These are phyloP conservation scores for Tiliacea aurago DNA, from an alignment of 2,888 invertebrate genomes.

Conservation along the genomic window DNA sequence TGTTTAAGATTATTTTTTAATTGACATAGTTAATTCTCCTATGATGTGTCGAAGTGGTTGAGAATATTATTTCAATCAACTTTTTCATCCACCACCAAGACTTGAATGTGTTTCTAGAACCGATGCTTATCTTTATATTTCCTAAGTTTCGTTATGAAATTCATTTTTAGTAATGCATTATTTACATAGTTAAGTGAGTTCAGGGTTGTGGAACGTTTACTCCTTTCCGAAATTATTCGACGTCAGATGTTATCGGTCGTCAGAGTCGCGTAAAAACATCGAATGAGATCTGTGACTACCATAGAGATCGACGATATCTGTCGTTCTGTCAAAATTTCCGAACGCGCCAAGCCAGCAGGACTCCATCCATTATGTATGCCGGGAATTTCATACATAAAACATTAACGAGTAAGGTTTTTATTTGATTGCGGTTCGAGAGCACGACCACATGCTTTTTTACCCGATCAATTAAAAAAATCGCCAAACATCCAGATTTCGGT, in stretches of 20 bases:
- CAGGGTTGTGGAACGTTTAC: slow-evolving; percentile 54
- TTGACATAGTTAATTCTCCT: slow-evolving; percentile 34
- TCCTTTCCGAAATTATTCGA: slow-evolving; percentile 62
- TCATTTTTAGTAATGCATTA: slow-evolving; percentile 53
- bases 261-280: slow-evolving; percentile 78
- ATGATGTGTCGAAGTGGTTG: slow-evolving; percentile 26
- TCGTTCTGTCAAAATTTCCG: slow-evolving; percentile 87
- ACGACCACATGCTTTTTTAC: slow-evolving; percentile 79
- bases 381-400: slow-evolving; percentile 88
- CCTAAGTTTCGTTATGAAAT: slow-evolving; percentile 31
- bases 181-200: slow-evolving; percentile 68
- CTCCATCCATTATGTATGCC: slow-evolving; percentile 89
- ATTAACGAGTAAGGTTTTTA: slow-evolving; percentile 89
- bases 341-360: slow-evolving; percentile 84
- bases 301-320: slow-evolving; percentile 85
- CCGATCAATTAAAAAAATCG: slow-evolving; percentile 83
- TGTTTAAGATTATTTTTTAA: slow-evolving; percentile 45
- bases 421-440: slow-evolving; percentile 86
- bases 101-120: slow-evolving; percentile 11
- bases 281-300: slow-evolving; percentile 77
- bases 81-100: neutral
- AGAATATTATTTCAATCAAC: too few relatives aligned
- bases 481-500: slow-evolving; percentile 83
- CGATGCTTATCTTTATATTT: slow-evolving; percentile 18
- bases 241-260: slow-evolving; percentile 78